Base-by-base conservation (phyloP, 1,140 invertebrate genomes). In the Drosophila lacteicornis region DNA sequence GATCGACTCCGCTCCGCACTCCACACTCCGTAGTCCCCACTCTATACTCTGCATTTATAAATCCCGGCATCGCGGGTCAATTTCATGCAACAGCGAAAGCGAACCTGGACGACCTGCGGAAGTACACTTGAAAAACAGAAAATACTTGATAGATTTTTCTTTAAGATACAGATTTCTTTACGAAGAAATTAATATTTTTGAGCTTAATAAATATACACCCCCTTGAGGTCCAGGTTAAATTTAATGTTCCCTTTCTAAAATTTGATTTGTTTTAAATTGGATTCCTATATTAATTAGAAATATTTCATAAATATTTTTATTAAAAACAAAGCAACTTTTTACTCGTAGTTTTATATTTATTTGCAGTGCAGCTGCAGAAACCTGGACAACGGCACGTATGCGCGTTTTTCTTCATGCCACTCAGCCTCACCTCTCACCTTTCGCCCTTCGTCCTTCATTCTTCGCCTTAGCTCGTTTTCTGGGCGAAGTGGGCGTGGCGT, bases 351-450 rank as follows among this genome's bases (percentile, higher is more conserved):
- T n/a, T 3, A 57, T 4, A 11, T 43, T 30, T 22, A 7, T 17
- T 67, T 55, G 4, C 43, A 19, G 67, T 70, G 70, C 22, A 22
- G 8, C 13, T n/a, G 27, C 30, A 51, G 25, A 56, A 57, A 79
- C 80, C 83, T 86, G 83, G 83, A 87, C 83, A 87, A 88, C 77
- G 73, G 77, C 83, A 87, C 83, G 83, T 87, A 84, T 84, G 69
- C 83, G 83, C 77, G 80, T 84, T 88, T 80, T 83, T 70, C 62
- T 83, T 80, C 62, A 60, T 80, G 50, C 69, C 79, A 57, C 69
- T 80, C 61, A 59, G 17, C 11, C 59, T 47, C 22, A n/a, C 42
- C 60, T 33, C 49, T 73, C 45, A 40, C 58, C 56, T 55, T 46
- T 73, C 50, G 27, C 25, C 71, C 33, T 22, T 38, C 50, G 17